These are phyloP conservation scores for Elmis aenea DNA, from an alignment of 2,888 invertebrate species.

Conservation along the genomic window DNA sequence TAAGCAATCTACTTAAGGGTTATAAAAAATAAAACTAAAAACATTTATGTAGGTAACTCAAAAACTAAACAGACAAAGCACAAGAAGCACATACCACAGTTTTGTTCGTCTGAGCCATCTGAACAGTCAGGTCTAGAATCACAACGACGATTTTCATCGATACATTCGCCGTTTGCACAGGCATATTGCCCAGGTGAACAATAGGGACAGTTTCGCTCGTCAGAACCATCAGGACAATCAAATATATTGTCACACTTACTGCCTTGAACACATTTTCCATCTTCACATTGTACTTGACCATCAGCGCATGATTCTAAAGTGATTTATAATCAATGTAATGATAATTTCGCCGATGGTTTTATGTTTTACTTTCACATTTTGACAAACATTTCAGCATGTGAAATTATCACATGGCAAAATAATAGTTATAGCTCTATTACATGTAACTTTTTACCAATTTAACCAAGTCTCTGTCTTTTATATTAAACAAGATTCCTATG, in stretches of 20 bases:
- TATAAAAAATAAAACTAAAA: slow-evolving; percentile 2
- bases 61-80: slow-evolving; percentile 10
- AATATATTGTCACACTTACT: slow-evolving; percentile 54
- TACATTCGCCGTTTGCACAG: slow-evolving; percentile 51
- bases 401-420: too few species aligned
- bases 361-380: too few species aligned
- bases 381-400: too few species aligned
- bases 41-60: slow-evolving; percentile 1
- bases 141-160: slow-evolving; percentile 55
- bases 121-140: slow-evolving; percentile 56
- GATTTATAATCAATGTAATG: background rate
- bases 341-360: too few species aligned
- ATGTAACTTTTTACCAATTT: too few species aligned
- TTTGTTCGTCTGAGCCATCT: slow-evolving; percentile 59
- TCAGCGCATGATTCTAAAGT: slow-evolving; percentile 12
- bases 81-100: slow-evolving; percentile 49
- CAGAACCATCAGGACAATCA: slow-evolving; percentile 57
- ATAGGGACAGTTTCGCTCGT: slow-evolving; percentile 45
- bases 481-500: too few species aligned
- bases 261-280: slow-evolving; percentile 35
- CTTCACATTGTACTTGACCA: slow-evolving; percentile 26
- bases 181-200: slow-evolving; percentile 51
- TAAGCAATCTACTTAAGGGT: background rate
- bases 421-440: too few species aligned
- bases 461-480: too few species aligned